A percentile compares a stretch with the other conserved stretches of the same genome.
Conservation (phyloP, 1,140 invertebrate genomes). For the Euschistus heros region DNA sequence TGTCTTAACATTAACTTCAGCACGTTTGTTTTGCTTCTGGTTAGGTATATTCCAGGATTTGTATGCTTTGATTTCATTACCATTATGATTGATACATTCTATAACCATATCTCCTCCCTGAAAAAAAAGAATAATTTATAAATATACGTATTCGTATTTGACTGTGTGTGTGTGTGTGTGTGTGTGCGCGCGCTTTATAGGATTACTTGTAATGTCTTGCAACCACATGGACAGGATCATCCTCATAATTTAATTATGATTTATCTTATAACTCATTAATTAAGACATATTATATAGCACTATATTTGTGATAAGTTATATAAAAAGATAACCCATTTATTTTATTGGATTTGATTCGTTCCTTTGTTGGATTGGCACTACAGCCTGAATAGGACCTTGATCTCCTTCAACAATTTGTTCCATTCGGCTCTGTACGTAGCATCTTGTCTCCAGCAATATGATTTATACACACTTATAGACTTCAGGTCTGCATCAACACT, state of each 20-base stretch:
- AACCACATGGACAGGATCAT: background rate
- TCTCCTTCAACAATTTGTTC: too few relatives aligned
- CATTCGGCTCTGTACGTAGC: too few relatives aligned
- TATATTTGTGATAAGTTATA: background rate
- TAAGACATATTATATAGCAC: background rate
- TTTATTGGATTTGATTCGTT: too few relatives aligned
- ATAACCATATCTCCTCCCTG: slow-evolving; percentile 74
- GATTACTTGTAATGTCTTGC: background rate
- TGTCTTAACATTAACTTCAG: too few relatives aligned
- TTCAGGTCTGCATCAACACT: too few relatives aligned
- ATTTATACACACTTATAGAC: too few relatives aligned
- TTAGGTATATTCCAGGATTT: slow-evolving; percentile 54
- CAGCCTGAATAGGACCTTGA: too few relatives aligned
- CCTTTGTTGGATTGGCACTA: too few relatives aligned
- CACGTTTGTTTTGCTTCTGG: slow-evolving; percentile 40
- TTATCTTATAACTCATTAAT: background rate
- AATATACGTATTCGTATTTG: background rate
- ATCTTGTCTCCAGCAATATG: too few relatives aligned
- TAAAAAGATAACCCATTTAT: too few relatives aligned
- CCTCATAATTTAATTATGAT: background rate
- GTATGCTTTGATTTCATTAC: slow-evolving; percentile 46
- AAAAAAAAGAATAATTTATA: slow-evolving; percentile 10
- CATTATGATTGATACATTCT: slow-evolving; percentile 52
- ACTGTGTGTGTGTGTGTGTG: too few relatives aligned
- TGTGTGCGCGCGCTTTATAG: background rate